phyloP scores from a whole-genome alignment of 2,888 invertebrate genomes.

The Leistus spinibarbis region DNA sequence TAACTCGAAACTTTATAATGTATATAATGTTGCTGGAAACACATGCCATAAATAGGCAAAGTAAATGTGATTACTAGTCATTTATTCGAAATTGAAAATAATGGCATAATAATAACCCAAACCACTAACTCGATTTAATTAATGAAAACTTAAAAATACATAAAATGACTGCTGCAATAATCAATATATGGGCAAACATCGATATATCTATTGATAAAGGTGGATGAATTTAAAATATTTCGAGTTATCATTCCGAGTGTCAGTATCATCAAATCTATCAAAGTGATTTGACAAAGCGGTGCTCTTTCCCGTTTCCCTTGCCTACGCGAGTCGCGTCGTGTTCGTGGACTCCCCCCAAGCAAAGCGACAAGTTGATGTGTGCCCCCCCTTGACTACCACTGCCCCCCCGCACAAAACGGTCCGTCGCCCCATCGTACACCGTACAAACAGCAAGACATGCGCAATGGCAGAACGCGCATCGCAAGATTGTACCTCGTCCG shows the following conservation, averaged over 20 bases:
- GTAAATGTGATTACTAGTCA: no score
- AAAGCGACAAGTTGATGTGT: background rate
- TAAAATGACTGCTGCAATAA: background rate
- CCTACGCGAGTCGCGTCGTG: background rate
- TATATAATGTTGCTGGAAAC: no score
- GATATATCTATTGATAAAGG: no score
- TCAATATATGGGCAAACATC: background rate
- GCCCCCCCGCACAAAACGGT: background rate
- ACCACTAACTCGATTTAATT: no score
- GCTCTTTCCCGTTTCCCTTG: background rate
- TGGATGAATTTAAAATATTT: background rate
- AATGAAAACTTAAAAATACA: no score
- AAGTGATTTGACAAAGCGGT: background rate
- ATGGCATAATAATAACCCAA: no score
- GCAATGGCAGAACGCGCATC: background rate
- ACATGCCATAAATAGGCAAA: no score
- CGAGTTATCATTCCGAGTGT: background rate
- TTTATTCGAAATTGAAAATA: no score
- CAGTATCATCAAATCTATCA: background rate
- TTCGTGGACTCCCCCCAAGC: background rate
- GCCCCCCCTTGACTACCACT: background rate
- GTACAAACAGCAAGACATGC: conserved; percentile 19
- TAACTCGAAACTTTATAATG: no score
- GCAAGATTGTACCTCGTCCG: background rate
- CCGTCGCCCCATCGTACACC: background rate